Percentiles rank a stretch among this genome's conserved stretches.
phyloP scores from a whole-genome alignment of 2,113 vertebrate genomes.

The Sphyrna mokarran region DNA sequence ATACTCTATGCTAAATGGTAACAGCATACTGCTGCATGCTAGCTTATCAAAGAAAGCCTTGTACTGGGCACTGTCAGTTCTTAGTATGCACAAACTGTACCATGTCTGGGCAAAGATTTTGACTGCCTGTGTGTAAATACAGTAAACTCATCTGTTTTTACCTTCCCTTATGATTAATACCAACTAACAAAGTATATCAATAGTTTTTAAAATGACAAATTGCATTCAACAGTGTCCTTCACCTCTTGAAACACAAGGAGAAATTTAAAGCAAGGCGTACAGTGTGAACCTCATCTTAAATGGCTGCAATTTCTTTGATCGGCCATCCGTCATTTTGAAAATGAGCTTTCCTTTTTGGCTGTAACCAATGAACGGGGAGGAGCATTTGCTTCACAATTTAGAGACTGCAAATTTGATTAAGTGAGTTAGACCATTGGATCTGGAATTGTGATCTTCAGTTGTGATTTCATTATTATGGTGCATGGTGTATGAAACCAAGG shows the following conservation, averaged over 20 bases:
- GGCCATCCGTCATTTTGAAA: neutral
- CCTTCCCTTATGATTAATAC: neutral
- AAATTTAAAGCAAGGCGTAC: neutral
- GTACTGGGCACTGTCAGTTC: constrained; percentile 23
- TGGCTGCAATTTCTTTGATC: neutral
- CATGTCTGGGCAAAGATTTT: constrained; percentile 11
- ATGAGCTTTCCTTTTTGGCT: neutral
- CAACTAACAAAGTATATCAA: neutral
- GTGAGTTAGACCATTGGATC: neutral
- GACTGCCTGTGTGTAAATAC: constrained; percentile 31
- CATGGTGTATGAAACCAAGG: neutral
- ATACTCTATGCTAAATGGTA: neutral
- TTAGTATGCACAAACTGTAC: constrained; percentile 37
- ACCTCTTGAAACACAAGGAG: neutral
- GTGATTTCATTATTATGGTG: neutral
- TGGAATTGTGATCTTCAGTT: neutral
- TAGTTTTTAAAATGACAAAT: neutral
- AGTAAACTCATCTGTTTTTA: constrained; percentile 19
- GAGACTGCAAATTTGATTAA: neutral
- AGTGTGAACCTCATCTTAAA: neutral
- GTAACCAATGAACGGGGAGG: too few relatives aligned
- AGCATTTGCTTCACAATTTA: neutral
- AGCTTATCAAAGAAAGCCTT: constrained; percentile 35
- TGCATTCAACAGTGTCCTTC: neutral
- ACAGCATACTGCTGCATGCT: constrained; percentile 21